A percentile compares a stretch with the other conserved stretches of the same genome.
Conservation (phyloP, 2,113 vertebrate species). For the Chaetodon auriga region DNA sequence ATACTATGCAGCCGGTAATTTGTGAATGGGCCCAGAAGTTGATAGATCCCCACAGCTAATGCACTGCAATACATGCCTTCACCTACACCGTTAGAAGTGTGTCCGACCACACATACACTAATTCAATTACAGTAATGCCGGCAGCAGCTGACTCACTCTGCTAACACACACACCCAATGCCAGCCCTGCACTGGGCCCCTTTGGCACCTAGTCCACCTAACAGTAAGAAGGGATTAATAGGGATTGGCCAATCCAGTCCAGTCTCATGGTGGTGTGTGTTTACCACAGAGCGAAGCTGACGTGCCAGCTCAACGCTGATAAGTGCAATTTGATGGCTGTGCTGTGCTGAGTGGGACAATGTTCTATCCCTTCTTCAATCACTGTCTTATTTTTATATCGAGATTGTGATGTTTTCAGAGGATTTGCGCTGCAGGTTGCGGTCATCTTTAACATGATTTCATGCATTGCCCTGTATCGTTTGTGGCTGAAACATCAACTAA, state of each 20-base stretch:
- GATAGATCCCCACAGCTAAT: not conserved
- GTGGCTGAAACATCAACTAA: not conserved
- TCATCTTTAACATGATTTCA: not conserved
- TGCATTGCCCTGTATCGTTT: not conserved
- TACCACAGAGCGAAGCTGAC: constrained; percentile 66
- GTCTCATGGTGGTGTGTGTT: constrained; percentile 71
- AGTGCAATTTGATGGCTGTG: constrained; percentile 55
- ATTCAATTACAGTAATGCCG: constrained; percentile 76
- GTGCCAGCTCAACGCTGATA: constrained; percentile 55
- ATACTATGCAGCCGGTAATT: not conserved
- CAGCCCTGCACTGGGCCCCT: constrained; percentile 55
- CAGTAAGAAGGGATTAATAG: constrained; percentile 80
- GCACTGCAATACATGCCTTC: constrained; percentile 7
- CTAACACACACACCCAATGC: constrained; percentile 43
- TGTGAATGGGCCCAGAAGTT: not conserved
- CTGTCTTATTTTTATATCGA: not conserved
- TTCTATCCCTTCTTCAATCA: not conserved
- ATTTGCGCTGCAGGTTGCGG: not conserved
- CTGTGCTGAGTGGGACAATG: constrained; percentile 7
- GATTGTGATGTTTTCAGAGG: not conserved
- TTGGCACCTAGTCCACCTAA: constrained; percentile 69
- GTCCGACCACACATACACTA: constrained; percentile 49
- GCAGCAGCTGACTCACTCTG: constrained; percentile 68
- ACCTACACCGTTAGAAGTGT: constrained; percentile 15
- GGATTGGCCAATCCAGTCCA: constrained; percentile 76